Percentiles rank a stretch among this genome's conserved stretches.
These are phyloP conservation scores for Sphaerodactylus townsendi DNA, from an alignment of 2,113 vertebrate species.

Conservation along the genomic window DNA sequence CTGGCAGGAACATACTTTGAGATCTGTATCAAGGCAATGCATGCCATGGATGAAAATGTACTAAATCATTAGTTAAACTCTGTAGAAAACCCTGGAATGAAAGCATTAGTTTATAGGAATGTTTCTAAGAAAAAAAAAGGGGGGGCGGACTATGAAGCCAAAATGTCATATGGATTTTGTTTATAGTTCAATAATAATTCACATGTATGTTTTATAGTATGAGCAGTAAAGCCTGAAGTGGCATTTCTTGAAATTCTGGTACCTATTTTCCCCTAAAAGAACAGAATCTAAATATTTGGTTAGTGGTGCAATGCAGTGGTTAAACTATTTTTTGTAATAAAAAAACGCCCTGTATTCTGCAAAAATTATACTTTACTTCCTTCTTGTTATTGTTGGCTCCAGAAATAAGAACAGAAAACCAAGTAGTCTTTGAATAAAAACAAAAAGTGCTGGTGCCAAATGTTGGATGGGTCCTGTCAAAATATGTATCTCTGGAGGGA, in stretches of 20 bases:
- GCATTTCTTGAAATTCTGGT: slow-evolving; percentile 55
- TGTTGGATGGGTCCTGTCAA: slow-evolving; percentile 67
- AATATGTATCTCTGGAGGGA: slow-evolving; percentile 65
- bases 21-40: background rate
- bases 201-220: slow-evolving; percentile 52
- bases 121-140: background rate
- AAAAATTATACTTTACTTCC: slow-evolving; percentile 64
- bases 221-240: slow-evolving; percentile 53
- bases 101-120: background rate
- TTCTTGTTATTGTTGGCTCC: slow-evolving; percentile 70
- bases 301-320: slow-evolving; percentile 66
- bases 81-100: background rate
- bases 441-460: slow-evolving; percentile 62
- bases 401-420: slow-evolving; percentile 42
- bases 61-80: background rate
- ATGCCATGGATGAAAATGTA: background rate
- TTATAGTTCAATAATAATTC: slow-evolving; percentile 58
- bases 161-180: slow-evolving; percentile 54
- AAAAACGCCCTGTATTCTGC: slow-evolving; percentile 59
- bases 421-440: slow-evolving; percentile 62
- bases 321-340: slow-evolving; percentile 49
- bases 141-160: slow-evolving; percentile 11
- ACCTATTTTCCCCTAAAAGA: slow-evolving; percentile 54
- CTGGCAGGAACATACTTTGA: background rate
- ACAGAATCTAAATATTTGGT: slow-evolving; percentile 68